Evolutionary conservation across 2,113 vertebrate species (phyloP).

Genomic region (Cyphomyrus discorhynchus): DNA sequence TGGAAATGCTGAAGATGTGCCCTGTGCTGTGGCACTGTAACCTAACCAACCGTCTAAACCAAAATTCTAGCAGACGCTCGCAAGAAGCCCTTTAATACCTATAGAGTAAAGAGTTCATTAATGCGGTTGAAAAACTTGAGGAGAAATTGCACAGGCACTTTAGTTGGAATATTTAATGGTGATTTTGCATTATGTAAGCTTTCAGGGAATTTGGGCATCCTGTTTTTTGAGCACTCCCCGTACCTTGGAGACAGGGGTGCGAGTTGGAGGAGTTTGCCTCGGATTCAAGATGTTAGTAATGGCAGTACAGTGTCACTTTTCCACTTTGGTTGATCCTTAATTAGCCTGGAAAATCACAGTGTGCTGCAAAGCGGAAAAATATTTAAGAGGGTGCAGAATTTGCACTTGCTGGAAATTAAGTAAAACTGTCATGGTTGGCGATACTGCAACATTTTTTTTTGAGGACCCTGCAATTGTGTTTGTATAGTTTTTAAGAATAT

Average conservation of each 20-base stretch:
- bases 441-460: background rate
- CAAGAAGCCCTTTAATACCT: background rate
- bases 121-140: background rate
- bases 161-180: background rate
- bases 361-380: background rate
- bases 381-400: background rate
- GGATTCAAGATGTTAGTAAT: background rate
- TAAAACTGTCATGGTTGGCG: background rate
- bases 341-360: background rate
- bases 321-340: background rate
- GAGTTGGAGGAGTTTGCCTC: background rate
- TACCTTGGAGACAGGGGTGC: background rate
- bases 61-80: background rate
- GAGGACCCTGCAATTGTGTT: background rate
- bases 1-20: background rate
- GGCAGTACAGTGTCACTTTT: background rate
- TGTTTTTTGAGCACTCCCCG: background rate
- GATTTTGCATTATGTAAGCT: constrained; percentile 10
- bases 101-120: background rate
- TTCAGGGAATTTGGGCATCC: background rate
- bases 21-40: background rate
- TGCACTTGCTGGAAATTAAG: background rate
- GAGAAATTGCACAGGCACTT: background rate
- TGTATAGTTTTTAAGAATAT: background rate
- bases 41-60: background rate